These are phyloP conservation scores for Cylas formicarius DNA, from an alignment of 1,140 invertebrate species.

Conservation along the genomic window DNA sequence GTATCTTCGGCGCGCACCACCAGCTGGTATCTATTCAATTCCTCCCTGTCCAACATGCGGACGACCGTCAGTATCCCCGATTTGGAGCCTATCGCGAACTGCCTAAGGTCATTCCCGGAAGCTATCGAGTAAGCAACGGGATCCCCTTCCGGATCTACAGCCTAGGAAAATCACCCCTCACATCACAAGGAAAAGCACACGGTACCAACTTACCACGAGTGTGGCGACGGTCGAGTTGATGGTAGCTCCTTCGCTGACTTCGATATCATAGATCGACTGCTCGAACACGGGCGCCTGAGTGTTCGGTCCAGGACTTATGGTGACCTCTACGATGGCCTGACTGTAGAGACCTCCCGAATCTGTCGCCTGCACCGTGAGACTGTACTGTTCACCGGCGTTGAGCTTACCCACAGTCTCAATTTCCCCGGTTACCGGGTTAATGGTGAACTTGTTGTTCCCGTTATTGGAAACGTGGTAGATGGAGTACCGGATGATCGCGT, in stretches of 20 bases:
- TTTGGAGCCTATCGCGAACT: conserved; percentile 76
- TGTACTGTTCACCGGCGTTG: conserved; percentile 80
- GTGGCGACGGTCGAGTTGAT: conserved; percentile 77
- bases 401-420: conserved; percentile 71
- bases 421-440: conserved; percentile 70
- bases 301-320: conserved; percentile 75
- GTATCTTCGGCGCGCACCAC: conserved; percentile 80
- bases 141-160: conserved; percentile 82
- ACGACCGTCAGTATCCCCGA: conserved; percentile 78
- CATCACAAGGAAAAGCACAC: neutral
- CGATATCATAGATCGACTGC: conserved; percentile 72
- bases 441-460: conserved; percentile 75
- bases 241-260: conserved; percentile 79
- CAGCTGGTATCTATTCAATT: conserved; percentile 75
- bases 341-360: conserved; percentile 62
- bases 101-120: conserved; percentile 76
- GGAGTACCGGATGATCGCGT: conserved; percentile 69
- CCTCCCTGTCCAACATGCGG: conserved; percentile 76
- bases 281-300: conserved; percentile 75
- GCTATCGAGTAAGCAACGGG: conserved; percentile 76
- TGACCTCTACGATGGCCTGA: conserved; percentile 78
- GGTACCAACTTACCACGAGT: conserved; percentile 51
- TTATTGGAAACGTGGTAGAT: conserved; percentile 88
- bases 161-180: conserved; percentile 48
- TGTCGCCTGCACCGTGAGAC: conserved; percentile 75